Conservation (phyloP, 2,888 invertebrate species). For the Lepidochitona cinerea region DNA sequence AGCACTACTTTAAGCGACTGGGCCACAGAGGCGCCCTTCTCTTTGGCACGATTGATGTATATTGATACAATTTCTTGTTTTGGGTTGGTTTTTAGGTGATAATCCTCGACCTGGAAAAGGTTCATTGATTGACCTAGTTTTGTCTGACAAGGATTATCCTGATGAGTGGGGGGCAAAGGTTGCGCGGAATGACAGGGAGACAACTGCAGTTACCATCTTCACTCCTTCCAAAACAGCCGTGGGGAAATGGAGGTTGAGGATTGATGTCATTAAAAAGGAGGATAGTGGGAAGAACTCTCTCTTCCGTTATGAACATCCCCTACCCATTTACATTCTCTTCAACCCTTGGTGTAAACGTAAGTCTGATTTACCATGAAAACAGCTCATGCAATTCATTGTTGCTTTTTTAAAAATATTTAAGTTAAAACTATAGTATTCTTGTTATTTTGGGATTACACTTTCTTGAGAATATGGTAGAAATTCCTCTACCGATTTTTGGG, state of each 20-base stretch:
- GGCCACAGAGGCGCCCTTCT: too few species aligned
- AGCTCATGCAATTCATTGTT: too few species aligned
- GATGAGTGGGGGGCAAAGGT: constrained; percentile 53
- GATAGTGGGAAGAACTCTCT: not conserved
- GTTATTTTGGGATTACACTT: too few species aligned
- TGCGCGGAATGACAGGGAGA: constrained; percentile 19
- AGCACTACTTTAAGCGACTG: too few species aligned
- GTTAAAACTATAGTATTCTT: too few species aligned
- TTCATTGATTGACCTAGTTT: constrained; percentile 43
- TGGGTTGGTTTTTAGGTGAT: constrained; percentile 36
- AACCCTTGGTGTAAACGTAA: constrained; percentile 92
- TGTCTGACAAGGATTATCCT: constrained; percentile 46
- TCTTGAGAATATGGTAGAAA: too few species aligned
- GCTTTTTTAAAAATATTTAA: too few species aligned
- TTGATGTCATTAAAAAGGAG: constrained; percentile 33
- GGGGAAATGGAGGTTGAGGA: constrained; percentile 52
- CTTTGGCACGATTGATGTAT: too few species aligned
- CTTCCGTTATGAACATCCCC: constrained; percentile 21
- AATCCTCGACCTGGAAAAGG: constrained; percentile 46
- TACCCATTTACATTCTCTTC: constrained; percentile 81
- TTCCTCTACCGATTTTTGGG: too few species aligned
- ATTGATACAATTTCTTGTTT: too few species aligned
- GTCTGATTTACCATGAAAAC: too few species aligned
- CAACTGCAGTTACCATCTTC: constrained; percentile 37
- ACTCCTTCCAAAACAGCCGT: constrained; percentile 50